Conservation (phyloP, 1,140 invertebrate species). For the Leptinotarsa undecemlineata region DNA sequence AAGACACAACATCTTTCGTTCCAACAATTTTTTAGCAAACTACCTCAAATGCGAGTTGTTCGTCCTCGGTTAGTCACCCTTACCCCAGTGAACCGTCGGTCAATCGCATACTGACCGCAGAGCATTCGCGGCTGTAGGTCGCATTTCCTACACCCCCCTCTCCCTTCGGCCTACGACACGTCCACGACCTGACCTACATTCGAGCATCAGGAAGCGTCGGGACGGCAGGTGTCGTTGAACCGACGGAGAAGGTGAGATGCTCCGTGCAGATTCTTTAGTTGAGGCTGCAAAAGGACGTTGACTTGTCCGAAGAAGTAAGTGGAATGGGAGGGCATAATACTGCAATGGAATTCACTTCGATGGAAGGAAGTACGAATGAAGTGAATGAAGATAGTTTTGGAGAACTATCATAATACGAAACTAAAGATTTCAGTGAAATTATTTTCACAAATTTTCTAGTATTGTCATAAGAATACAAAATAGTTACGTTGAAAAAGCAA, state of each 20-base stretch:
- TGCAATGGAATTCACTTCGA: not conserved
- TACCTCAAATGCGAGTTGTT: constrained; percentile 28
- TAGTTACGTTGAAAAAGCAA: no score
- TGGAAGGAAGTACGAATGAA: no score
- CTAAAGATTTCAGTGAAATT: no score
- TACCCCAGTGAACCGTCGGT: constrained; percentile 54
- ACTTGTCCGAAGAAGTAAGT: not conserved
- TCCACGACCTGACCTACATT: constrained; percentile 53
- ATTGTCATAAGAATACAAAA: no score
- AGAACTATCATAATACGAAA: no score
- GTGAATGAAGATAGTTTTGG: no score
- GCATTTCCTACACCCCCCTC: constrained; percentile 27
- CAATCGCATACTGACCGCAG: constrained; percentile 53
- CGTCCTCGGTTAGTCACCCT: constrained; percentile 54
- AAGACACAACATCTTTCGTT: no score
- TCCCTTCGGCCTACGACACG: constrained; percentile 34
- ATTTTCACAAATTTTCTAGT: no score
- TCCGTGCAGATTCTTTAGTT: not conserved
- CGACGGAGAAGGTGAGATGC: not conserved
- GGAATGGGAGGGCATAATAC: not conserved
- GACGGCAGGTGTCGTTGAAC: constrained; percentile 21
- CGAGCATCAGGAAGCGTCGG: constrained; percentile 53
- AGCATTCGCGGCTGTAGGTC: constrained; percentile 43
- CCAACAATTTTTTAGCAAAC: no score
- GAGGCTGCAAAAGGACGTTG: constrained; percentile 7